A percentile compares a stretch with the other conserved stretches of the same genome.
phyloP scores from a whole-genome alignment of 2,113 vertebrate species.

The Sceloporus undulatus region DNA sequence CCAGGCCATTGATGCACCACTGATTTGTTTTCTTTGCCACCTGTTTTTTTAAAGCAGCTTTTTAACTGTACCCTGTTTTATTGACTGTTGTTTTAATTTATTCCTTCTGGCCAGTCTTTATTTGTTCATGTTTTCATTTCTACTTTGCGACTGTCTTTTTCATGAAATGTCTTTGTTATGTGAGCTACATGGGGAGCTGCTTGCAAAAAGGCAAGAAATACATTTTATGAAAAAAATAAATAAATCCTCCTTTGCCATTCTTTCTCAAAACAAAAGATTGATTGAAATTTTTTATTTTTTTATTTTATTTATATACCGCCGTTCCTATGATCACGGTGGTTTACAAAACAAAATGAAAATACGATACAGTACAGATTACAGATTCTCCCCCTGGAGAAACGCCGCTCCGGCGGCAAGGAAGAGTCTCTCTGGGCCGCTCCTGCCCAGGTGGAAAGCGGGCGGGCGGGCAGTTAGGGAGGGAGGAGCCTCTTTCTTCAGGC shows the following conservation, averaged over 20 bases:
- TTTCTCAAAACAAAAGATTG: not conserved
- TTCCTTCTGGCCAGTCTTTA: not conserved
- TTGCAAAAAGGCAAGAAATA: not conserved
- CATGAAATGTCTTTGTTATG: not conserved
- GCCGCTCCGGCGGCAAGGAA: too few species aligned
- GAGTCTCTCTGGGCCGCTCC: too few species aligned
- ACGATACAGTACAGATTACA: too few species aligned
- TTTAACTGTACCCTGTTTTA: not conserved
- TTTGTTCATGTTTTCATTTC: not conserved
- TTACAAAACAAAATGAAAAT: too few species aligned
- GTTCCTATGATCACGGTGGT: too few species aligned
- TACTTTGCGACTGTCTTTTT: not conserved
- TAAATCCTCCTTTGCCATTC: not conserved
- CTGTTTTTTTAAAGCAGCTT: not conserved
- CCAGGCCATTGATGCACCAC: not conserved
- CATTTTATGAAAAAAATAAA: not conserved
- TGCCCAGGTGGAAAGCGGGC: too few species aligned
- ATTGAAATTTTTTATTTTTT: too few species aligned
- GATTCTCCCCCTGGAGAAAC: too few species aligned
- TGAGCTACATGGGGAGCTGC: not conserved
- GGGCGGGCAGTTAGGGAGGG: too few species aligned
- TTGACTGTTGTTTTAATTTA: not conserved
- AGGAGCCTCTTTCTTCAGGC: too few species aligned
- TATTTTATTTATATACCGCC: too few species aligned
- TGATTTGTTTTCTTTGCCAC: not conserved